Evolutionary conservation across 64 coral and sea anemone species (phyloP), one percentile per base, ranked within the genome.

Genomic region (Orbicella faveolata): DNA sequence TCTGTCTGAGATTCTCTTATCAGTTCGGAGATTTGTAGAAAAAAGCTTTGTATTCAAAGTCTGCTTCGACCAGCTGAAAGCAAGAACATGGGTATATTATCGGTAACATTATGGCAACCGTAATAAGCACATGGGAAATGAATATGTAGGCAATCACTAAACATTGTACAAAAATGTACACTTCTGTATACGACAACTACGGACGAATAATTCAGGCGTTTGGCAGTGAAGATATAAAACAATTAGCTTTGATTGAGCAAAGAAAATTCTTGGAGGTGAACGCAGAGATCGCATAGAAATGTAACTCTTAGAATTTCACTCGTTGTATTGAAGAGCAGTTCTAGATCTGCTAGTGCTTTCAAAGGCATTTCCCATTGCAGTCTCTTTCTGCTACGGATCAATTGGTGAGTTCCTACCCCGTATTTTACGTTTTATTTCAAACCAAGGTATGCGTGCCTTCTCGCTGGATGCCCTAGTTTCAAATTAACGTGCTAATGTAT

Each of bases 41-140:
- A 85, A 83, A 67, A 35, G 37, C 82, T 44, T 85, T 85, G 82
- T 85, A 26, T 85, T 30, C 82, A 85, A 52, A 51, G 36, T 85
- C 37, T 85, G 82, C 10, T 30, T 34, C 26, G 14, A 11, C 10
- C 15, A 64, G 26, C 34, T 30, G 15, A 34, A 53, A 78, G 23
- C 19, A 2, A 53, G 82, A 72, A 72, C 70, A 85, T 72, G n/a
- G 21, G 23, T 72, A 85, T 59, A 59, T 52, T 20, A 21, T 72
- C 37, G 18, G 6, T 25, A 44, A 62, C 25, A 36, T 13, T 25
- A 21, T 3, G 36, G 18, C 18, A 72, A 30, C 33, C 0, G 55
- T 59, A 16, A 36, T 65, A 35, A 34, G 11, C 37, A 4, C 16
- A 65, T 72, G 35, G 4, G 36, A 34, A 73, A 48, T 26, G 36